Evolutionary conservation across 1,140 invertebrate genomes (phyloP).

Genomic region (Macrocentrus cingulum): DNA sequence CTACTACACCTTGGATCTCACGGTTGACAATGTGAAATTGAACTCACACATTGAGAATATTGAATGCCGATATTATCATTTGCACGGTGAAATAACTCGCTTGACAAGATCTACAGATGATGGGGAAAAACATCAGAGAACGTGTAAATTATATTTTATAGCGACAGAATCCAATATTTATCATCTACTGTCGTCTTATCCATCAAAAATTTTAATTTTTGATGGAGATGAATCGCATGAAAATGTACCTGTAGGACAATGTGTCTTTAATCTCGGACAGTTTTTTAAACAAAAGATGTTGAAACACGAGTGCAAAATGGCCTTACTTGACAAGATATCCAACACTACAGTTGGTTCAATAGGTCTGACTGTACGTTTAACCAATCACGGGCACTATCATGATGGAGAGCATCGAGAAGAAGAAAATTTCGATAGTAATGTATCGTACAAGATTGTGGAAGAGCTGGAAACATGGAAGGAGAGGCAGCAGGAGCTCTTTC

Average conservation of each 20-base stretch:
- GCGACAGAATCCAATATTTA: constrained; percentile 49
- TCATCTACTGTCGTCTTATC: constrained; percentile 47
- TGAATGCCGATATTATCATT: constrained; percentile 56
- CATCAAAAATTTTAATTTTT: constrained; percentile 51
- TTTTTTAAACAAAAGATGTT: constrained; percentile 37
- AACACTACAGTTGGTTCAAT: constrained; percentile 40
- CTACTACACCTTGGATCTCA: constrained; percentile 45
- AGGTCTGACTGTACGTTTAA: constrained; percentile 43
- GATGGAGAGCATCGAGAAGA: constrained; percentile 41
- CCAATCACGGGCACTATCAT: constrained; percentile 46
- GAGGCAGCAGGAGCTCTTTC: constrained; percentile 56
- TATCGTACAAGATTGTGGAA: constrained; percentile 58
- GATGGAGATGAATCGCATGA: constrained; percentile 39
- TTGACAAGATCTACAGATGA: no score
- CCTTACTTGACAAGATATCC: constrained; percentile 39
- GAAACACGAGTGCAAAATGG: constrained; percentile 41
- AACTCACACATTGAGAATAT: constrained; percentile 37
- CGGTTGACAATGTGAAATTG: constrained; percentile 39
- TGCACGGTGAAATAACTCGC: constrained; percentile 54
- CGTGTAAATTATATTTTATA: constrained; percentile 56
- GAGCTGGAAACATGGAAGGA: constrained; percentile 62
- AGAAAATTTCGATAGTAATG: constrained; percentile 55
- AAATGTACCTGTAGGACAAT: constrained; percentile 40
- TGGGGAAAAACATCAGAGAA: constrained; percentile 49
- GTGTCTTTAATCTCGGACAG: constrained; percentile 38